Base-by-base conservation (phyloP, 2,888 invertebrate genomes). In the Sceliomorpha sp. region DNA sequence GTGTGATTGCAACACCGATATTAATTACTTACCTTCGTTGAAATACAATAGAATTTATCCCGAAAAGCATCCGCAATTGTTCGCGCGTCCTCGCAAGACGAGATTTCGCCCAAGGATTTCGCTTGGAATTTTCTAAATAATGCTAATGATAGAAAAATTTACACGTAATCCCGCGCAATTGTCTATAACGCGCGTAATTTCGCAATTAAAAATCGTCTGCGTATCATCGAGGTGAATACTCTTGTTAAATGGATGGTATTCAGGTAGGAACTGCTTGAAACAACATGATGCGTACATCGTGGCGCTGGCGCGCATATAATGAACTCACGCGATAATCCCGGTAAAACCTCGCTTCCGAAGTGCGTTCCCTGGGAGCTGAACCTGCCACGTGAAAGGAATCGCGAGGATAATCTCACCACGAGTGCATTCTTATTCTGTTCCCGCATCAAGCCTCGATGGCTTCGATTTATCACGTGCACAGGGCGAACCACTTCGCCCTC, bases 251-350 rank as follows among this genome's bases (percentile, higher is more conserved):
- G 53, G 37, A 62, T 37, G 56, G 51, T 39, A 50, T 40, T 24
- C 40, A 47, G 58, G 40, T 50, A 66, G 72, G 71, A 74, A 69
- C 56, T 77, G 77, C 77, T 78, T 78, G 47, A 34, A 48, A 53
- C 12, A 29, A 20, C 32, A 15, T 48, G 12, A 58, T 77, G 77
- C 75, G 77, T 72, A 79, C 76, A 74, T 74, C 75, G 71, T 64
- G 50, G 62, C 74, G 55, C 20, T 53, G n/a, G 59, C 39, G 51
- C 40, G 70, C 70, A 80, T 76, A 78, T 85, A 84, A 85, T 81
- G 82, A 84, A 84, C 83, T 78, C 78, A 75, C 76, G 82, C 83
- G 81, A 83, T 84, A 82, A 85, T 84, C 81, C 80, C 58, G 70
- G 74, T 72, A 76, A 84, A 82, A 75, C 75, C 69, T 75, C 73